A percentile compares a stretch with the other conserved stretches of the same genome.
These are phyloP conservation scores for Thalassophryne amazonica DNA, from an alignment of 2,797 vertebrate genomes.

Conservation along the genomic window DNA sequence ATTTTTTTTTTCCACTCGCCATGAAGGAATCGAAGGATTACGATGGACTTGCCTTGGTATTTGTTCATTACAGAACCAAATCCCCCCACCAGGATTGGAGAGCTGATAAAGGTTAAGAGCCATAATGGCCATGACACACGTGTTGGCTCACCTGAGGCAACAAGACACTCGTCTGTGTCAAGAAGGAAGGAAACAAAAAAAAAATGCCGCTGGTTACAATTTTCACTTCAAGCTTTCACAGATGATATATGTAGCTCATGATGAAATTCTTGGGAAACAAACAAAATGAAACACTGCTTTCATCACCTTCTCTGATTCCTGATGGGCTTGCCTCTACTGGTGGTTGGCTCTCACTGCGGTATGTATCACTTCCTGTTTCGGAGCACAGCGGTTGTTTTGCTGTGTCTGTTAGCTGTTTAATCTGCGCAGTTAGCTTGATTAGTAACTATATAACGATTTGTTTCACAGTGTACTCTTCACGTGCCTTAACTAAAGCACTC, in stretches of 20 bases:
- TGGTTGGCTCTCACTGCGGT: no score
- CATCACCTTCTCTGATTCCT: slow-evolving; percentile 62
- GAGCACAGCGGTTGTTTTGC: no score
- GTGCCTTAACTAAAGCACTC: no score
- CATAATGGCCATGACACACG: slow-evolving; percentile 31
- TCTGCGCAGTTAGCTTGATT: no score
- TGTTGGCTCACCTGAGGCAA: slow-evolving; percentile 44
- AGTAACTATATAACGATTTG: no score
- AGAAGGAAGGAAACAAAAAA: slow-evolving; percentile 9
- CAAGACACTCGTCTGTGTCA: slow-evolving; percentile 33
- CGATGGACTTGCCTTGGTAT: slow-evolving; percentile 32
- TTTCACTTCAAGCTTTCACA: slow-evolving; percentile 41
- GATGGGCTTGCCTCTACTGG: no score
- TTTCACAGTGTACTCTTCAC: no score
- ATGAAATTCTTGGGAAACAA: slow-evolving; percentile 40
- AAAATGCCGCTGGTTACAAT: slow-evolving; percentile 50
- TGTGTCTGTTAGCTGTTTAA: no score
- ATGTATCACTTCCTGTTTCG: no score
- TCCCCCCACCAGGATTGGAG: slow-evolving; percentile 14
- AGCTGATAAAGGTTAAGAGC: slow-evolving; percentile 42
- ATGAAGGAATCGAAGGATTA: slow-evolving; percentile 31
- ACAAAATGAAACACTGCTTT: slow-evolving; percentile 39
- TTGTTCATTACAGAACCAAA: slow-evolving; percentile 36
- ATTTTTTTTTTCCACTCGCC: slow-evolving; percentile 17
- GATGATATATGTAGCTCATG: slow-evolving; percentile 34